Evolutionary conservation across 2,113 vertebrate species (phyloP), one percentile per base, ranked within the genome.

Genomic region (Centrocercus urophasianus): DNA sequence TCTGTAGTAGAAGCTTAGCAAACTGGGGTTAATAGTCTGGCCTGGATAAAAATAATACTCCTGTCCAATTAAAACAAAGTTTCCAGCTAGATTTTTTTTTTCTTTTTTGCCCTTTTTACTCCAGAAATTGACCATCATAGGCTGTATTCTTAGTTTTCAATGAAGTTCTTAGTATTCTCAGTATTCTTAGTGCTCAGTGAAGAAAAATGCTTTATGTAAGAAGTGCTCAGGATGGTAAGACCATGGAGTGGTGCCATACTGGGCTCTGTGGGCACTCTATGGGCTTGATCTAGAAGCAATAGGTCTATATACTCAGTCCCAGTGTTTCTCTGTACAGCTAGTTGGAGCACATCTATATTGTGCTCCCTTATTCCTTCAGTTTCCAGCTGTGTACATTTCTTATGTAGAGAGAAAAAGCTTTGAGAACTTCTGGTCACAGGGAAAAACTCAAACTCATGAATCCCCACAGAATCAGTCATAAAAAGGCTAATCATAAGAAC

Each of bases 221-320:
- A 47, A 34, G 25, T 7, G 59, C 17, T 24, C 2, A 10, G 32
- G 16, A 18, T 50, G 34, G 3, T 18, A 64, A 74, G 34, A 47
- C 21, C 8, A 2, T 22, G 47, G 28, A 75, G 45, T 38, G 25
- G 9, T 1, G 14, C 16, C 12, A 6, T 19, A 1, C 3, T 34
- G 60, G 71, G 52, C 14, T 38, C 7, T 71, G 13, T 47, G 10
- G 71, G 4, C 9, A 4, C 14, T 34, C 6, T 71, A 12, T 52
- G 11, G 74, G 4, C 15, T 57, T 47, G 3, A 36, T 12, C 32
- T 69, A 61, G 60, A 72, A 75, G 45, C 50, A 71, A 10, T 4
- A 71, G n/a, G 2, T 67, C 81, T 71, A 19, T 8, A 25, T 18
- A 50, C 4, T 45, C 4, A 18, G 10, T 20, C 27, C 21, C 30